Evolutionary conservation across 2,888 invertebrate genomes (phyloP).

Genomic region (Harpalus rufipes): DNA sequence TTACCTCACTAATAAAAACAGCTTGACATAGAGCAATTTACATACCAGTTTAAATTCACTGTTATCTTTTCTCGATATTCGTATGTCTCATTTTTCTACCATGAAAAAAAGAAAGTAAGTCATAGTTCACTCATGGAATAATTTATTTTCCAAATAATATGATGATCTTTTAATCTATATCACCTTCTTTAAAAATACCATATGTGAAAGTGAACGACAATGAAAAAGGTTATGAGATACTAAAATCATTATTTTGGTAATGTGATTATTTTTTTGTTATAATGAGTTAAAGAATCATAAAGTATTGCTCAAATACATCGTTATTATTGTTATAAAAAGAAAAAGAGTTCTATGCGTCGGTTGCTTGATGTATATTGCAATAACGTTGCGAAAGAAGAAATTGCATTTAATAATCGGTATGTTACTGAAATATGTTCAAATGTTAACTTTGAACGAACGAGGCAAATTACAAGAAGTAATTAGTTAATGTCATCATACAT

Average conservation of each 20-base stretch:
- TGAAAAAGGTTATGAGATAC: neutral
- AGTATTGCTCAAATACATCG: conserved; percentile 29
- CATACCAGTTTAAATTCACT: neutral
- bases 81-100: too few species aligned
- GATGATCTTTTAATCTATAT: conserved; percentile 20
- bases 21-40: neutral
- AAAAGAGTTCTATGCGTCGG: too few species aligned
- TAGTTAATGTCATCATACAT: neutral
- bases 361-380: neutral
- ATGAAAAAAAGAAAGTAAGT: conserved; percentile 8
- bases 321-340: conserved; percentile 9
- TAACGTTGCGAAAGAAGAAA: conserved; percentile 15
- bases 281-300: neutral
- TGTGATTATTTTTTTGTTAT: conserved; percentile 2
- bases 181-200: neutral
- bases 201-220: conserved; percentile 5
- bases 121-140: neutral
- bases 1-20: neutral
- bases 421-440: neutral
- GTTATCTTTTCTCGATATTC: neutral
- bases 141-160: conserved; percentile 21
- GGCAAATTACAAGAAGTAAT: neutral
- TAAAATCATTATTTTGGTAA: conserved; percentile 23
- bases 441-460: neutral
- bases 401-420: conserved; percentile 21